Evolutionary conservation across 2,113 vertebrate species (phyloP).

Genomic region (Delphinus delphis): DNA sequence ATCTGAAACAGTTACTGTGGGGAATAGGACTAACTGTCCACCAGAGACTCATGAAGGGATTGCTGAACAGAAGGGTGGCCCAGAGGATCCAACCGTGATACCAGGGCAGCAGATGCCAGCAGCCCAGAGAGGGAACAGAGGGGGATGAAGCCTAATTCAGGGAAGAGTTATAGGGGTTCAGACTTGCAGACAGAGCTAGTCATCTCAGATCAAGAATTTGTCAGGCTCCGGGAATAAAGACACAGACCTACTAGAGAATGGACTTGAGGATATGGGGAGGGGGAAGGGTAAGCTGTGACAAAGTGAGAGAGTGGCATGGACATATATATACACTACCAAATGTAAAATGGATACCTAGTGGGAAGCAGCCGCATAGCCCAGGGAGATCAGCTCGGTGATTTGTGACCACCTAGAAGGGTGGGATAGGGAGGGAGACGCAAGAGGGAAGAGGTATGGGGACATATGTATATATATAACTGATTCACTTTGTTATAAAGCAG

Average conservation of each 20-base stretch:
- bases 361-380: too few relatives aligned
- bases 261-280: too few relatives aligned
- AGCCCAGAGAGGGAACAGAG: not conserved
- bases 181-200: not conserved
- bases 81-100: not conserved
- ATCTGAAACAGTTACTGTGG: not conserved
- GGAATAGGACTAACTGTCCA: not conserved
- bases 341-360: accelerated
- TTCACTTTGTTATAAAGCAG: too few relatives aligned
- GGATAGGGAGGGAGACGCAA: too few relatives aligned
- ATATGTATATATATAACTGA: too few relatives aligned
- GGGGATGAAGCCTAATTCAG: not conserved
- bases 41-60: not conserved
- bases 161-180: not conserved
- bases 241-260: too few relatives aligned
- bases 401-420: too few relatives aligned
- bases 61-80: not conserved
- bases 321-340: too few relatives aligned
- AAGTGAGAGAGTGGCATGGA: too few relatives aligned
- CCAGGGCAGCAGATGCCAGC: not conserved
- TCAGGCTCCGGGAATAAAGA: not conserved
- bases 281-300: too few relatives aligned
- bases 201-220: not conserved
- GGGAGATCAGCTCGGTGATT: too few relatives aligned
- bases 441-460: too few relatives aligned